These are phyloP conservation scores for Seladonia tumulorum DNA, from an alignment of 2,888 invertebrate genomes.

Conservation along the genomic window DNA sequence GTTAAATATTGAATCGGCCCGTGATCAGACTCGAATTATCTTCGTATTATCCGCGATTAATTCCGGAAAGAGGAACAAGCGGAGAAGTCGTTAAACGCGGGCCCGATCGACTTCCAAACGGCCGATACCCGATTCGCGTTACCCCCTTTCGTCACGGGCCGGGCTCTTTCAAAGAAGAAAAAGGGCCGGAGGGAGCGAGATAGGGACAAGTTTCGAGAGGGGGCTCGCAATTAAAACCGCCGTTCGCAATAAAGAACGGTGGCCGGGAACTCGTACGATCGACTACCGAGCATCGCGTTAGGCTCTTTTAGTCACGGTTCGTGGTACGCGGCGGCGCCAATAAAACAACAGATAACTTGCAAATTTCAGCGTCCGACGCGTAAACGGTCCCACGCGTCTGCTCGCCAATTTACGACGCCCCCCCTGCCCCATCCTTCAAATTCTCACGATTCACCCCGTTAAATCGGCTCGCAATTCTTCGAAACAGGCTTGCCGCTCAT, in stretches of 20 bases:
- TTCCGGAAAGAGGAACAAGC: slow-evolving; percentile 58
- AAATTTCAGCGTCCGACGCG: slow-evolving; percentile 72
- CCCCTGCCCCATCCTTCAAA: not conserved
- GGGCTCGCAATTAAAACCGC: slow-evolving; percentile 68
- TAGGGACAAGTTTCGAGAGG: slow-evolving; percentile 65
- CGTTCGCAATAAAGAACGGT: slow-evolving; percentile 70
- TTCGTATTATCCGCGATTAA: slow-evolving; percentile 62
- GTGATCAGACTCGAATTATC: slow-evolving; percentile 35
- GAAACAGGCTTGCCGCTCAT: no score
- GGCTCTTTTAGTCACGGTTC: slow-evolving; percentile 71
- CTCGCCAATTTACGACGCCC: not conserved
- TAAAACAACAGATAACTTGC: slow-evolving; percentile 78
- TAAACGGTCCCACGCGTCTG: slow-evolving; percentile 49
- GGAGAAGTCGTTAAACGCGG: slow-evolving; percentile 58
- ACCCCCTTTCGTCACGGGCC: slow-evolving; percentile 68
- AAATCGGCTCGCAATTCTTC: not conserved
- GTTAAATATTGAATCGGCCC: slow-evolving; percentile 18
- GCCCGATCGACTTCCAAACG: slow-evolving; percentile 67
- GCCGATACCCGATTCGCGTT: slow-evolving; percentile 67
- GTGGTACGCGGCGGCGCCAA: slow-evolving; percentile 55
- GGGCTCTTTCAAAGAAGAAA: slow-evolving; percentile 37
- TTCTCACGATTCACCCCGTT: not conserved
- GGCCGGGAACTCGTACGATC: slow-evolving; percentile 69
- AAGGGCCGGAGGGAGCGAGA: not conserved
- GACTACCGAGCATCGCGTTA: slow-evolving; percentile 73